A percentile compares a stretch with the other conserved stretches of the same genome.
Conservation (phyloP, 2,113 vertebrate genomes). For the Oenanthe melanoleuca region DNA sequence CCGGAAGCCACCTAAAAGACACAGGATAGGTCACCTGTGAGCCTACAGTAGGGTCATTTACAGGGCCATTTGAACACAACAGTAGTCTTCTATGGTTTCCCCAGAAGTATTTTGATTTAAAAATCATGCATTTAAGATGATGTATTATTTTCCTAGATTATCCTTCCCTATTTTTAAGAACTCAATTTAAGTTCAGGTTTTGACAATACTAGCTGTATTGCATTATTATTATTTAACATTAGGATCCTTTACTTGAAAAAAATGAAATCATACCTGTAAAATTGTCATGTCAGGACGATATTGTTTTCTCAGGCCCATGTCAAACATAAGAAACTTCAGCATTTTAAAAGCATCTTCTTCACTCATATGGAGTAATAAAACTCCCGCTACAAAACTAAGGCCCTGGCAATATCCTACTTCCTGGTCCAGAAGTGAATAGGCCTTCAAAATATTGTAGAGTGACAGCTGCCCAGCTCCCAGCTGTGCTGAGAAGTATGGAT, state of each 20-base stretch:
- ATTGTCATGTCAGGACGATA: conserved; percentile 86
- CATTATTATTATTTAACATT: background rate
- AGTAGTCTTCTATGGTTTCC: background rate
- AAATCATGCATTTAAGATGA: background rate
- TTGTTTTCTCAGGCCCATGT: conserved; percentile 81
- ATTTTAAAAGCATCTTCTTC: conserved; percentile 84
- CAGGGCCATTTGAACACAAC: background rate
- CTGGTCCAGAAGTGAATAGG: conserved; percentile 83
- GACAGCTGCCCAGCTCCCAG: conserved; percentile 83
- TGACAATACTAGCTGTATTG: background rate
- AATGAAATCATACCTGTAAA: conserved; percentile 75
- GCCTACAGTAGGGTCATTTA: background rate
- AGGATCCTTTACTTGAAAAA: background rate
- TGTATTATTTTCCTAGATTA: background rate
- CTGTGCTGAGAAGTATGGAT: conserved; percentile 83
- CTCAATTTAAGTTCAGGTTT: background rate
- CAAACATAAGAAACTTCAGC: conserved; percentile 85
- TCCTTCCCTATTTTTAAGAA: background rate
- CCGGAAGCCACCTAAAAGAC: background rate
- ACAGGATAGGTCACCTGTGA: background rate
- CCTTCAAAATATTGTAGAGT: conserved; percentile 84
- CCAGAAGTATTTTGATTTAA: background rate
- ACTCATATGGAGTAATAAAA: conserved; percentile 82
- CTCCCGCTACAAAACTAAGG: conserved; percentile 84
- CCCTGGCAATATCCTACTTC: conserved; percentile 87